phyloP scores from a whole-genome alignment of 2,888 invertebrate genomes.

The Temnothorax unifasciatus region DNA sequence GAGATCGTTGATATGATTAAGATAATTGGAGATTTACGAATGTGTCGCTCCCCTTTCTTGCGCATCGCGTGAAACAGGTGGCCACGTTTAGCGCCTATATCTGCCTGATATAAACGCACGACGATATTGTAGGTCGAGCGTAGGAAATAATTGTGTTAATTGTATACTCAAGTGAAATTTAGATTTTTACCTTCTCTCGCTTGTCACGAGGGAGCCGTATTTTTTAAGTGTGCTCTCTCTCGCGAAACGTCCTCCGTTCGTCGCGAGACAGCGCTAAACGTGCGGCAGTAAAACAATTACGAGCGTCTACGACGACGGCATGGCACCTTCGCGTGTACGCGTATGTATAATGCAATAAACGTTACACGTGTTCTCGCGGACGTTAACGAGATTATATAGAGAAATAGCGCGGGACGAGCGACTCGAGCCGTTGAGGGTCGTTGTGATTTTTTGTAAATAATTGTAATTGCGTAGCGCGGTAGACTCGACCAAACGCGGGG shows the following conservation, averaged over 20 bases:
- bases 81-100: background rate
- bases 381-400: conserved; percentile 35
- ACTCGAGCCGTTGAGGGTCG: conserved; percentile 37
- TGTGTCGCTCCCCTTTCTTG: background rate
- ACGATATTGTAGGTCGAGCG: background rate
- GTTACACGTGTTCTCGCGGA: background rate
- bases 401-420: background rate
- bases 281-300: background rate
- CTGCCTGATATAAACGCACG: background rate
- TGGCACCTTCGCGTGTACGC: conserved; percentile 26
- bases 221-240: background rate
- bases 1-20: background rate
- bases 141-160: conserved; percentile 1
- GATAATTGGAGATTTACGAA: background rate
- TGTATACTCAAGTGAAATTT: background rate
- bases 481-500: conserved; percentile 37
- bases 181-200: background rate
- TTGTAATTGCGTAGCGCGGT: conserved; percentile 63
- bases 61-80: background rate
- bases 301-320: background rate
- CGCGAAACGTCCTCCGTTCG: background rate
- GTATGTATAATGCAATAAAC: background rate
- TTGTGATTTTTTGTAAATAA: conserved; percentile 76
- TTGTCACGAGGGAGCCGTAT: background rate
- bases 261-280: background rate